phyloP scores from a whole-genome alignment of 1,140 invertebrate species.

The Leptestheria dahalacensis region DNA sequence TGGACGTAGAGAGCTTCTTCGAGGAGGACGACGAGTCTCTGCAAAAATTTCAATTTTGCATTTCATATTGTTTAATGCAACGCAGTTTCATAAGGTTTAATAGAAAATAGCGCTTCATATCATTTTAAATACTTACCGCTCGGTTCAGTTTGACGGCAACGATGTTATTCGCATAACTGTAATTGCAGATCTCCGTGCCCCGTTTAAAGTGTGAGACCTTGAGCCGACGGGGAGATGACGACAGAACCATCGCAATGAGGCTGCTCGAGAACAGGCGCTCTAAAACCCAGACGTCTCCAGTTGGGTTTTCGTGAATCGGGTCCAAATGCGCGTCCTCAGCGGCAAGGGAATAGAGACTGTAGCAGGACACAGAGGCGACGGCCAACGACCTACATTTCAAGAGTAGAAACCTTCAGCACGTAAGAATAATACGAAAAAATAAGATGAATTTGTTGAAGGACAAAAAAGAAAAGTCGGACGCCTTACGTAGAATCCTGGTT shows the following conservation, averaged over 20 bases:
- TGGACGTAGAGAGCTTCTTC: slow-evolving; percentile 97
- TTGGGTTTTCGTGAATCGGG: slow-evolving; percentile 69
- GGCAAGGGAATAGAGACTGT: slow-evolving; percentile 70
- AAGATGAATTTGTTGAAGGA: no score
- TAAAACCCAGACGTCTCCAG: slow-evolving; percentile 71
- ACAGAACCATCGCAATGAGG: slow-evolving; percentile 84
- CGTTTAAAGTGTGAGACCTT: slow-evolving; percentile 97
- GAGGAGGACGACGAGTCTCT: slow-evolving; percentile 90
- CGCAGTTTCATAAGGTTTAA: no score
- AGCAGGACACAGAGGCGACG: slow-evolving; percentile 75
- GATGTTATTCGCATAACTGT: slow-evolving; percentile 95
- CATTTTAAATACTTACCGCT: slow-evolving; percentile 46
- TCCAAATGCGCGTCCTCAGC: slow-evolving; percentile 73
- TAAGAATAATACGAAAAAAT: no score
- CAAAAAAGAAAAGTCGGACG: no score
- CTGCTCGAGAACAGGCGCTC: slow-evolving; percentile 94
- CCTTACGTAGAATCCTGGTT: slow-evolving; percentile 89
- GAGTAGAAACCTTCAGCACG: no score
- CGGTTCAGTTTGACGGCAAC: slow-evolving; percentile 91
- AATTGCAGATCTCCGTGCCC: slow-evolving; percentile 95
- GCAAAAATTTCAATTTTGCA: slow-evolving; percentile 20
- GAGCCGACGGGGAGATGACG: slow-evolving; percentile 77
- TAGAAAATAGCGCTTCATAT: no score
- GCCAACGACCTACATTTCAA: slow-evolving; percentile 66
- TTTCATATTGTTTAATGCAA: no score